Base-by-base conservation (phyloP, 2,888 invertebrate species). In the Tiliacea citrago region DNA sequence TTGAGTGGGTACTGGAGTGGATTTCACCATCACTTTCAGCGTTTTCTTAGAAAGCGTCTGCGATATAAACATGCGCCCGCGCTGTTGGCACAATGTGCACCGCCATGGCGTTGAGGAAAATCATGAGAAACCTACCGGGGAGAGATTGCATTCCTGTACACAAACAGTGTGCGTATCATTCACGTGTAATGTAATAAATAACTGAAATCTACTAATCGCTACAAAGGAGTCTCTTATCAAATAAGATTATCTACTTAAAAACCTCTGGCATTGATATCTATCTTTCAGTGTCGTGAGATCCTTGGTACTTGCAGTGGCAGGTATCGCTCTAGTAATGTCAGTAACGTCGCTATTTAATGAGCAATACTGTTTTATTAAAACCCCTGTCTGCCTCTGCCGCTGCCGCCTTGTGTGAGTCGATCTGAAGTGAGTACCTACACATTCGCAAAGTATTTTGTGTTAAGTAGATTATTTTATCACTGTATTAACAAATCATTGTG, bases 231-330 rank as follows among this genome's bases (percentile, higher is more conserved):
- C 89, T 88, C 93, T 96, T 96, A 96, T 96, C 96, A 93, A 92
- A 89, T 92, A 92, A 93, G 95, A 96, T 95, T 94, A 95, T 95
- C 95, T 93, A 90, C 91, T 94, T 96, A 95, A 94, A 95, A 96
- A 94, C 93, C 92, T 88, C 90, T 88, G 90, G 86, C 91, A 87
- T 91, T 93, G 91, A 91, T 93, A 94, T 92, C 88, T 91, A 91
- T 89, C 88, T 92, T 93, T 92, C 95, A 96, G 95, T 96, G 89
- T 88, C 85, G 91, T 88, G 91, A 90, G 89, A 91, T 90, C 87
- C 88, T 85, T 77, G 85, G 85, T 88, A 87, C 88, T 89, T 86
- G 89, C 85, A 83, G 89, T 89, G 87, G 72, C 82, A 83, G 83
- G 70, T 86, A 82, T 79, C 71, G 75, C 78, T 73, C 60, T 79